Percentiles rank a stretch among this genome's conserved stretches.
Evolutionary conservation across 2,797 vertebrate genomes (phyloP).

Genomic region (Xiphorhynchus erythropygius): DNA sequence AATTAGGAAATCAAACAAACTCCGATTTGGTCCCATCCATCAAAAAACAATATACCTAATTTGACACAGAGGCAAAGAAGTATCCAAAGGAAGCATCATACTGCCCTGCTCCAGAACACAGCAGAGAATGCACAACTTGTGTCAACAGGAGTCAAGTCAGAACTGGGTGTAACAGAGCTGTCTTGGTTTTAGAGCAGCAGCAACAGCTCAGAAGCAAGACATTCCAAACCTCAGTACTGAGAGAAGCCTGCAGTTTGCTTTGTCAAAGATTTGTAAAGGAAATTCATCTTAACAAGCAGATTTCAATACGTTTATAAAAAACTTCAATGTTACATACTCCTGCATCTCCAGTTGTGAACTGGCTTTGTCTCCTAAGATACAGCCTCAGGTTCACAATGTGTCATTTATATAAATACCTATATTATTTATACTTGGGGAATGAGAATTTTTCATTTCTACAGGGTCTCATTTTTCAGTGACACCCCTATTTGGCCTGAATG

Average conservation of each 20-base stretch:
- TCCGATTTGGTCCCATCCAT: neutral
- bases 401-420: neutral
- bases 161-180: fast-evolving
- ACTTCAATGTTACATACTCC: neutral
- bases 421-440: neutral
- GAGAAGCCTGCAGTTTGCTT: neutral
- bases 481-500: neutral
- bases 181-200: neutral
- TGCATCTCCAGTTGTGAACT: neutral
- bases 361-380: neutral
- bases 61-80: neutral
- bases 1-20: neutral
- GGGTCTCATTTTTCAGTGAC: neutral
- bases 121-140: neutral
- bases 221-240: neutral
- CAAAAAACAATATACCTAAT: neutral
- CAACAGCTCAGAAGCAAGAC: neutral
- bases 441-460: neutral
- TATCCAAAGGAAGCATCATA: neutral
- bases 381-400: neutral
- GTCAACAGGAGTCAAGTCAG: neutral
- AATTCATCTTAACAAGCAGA: neutral
- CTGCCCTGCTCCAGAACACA: neutral
- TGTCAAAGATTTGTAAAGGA: neutral
- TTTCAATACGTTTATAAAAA: neutral